Evolutionary conservation across 2,113 vertebrate genomes (phyloP), one percentile per base, ranked within the genome.

Genomic region (Synchiropus splendidus): DNA sequence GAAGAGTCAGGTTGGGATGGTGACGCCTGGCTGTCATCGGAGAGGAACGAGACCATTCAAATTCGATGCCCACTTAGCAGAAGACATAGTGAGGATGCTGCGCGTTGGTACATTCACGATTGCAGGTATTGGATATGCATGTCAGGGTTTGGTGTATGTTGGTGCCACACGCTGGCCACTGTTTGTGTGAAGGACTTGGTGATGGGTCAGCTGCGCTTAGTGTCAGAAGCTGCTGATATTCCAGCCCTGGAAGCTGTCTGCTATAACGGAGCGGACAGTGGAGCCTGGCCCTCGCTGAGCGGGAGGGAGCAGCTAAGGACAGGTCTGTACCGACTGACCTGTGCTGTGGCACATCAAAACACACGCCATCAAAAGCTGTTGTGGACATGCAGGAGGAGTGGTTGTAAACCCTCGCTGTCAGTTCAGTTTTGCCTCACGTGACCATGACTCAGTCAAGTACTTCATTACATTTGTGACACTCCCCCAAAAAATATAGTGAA

Each of bases 171-270:
- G 47, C 41, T 48, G 48, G 33, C 21, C 4, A 41, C 45, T 41
- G 36, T 51, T 34, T 32, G 36, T 34, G 54, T 60, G 54, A n/a
- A n/a, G n/a, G n/a, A n/a, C n/a, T n/a, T n/a, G n/a, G 67, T 74
- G 73, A 81, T 69, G 48, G 71, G 75, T 76, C 77, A 78, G 71
- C 71, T 64, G 61, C 40, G 59, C 69, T 70, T 80, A 79, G 74
- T 79, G 73, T 82, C 76, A 77, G 50, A 70, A 67, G 71, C 64
- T 57, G 72, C 75, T 67, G 72, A 82, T 77, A 76, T 64, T 65
- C 65, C 11, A 36, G 53, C 63, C 70, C 67, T 73, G 78, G 82
- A 83, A 71, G 65, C 55, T 35, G 60, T 57, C 45, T 58, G 41
- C 58, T 61, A 78, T 74, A 79, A 78, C 74, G 48, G 72, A 72